phyloP scores from a whole-genome alignment of 1,140 invertebrate species.

The Musca domestica region DNA sequence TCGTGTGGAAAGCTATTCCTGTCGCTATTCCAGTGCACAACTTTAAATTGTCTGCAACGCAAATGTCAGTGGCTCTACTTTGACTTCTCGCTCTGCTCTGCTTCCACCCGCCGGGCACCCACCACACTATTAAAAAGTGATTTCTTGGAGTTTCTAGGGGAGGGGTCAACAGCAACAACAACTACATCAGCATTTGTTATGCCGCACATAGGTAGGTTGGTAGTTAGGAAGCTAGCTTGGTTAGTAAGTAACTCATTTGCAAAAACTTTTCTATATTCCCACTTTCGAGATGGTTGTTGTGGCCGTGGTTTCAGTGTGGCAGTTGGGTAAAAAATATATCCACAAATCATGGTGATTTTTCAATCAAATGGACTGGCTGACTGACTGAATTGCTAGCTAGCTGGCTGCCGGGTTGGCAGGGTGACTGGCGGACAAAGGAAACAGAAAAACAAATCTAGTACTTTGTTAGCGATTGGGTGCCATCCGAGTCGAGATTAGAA shows the following conservation, averaged over 20 bases:
- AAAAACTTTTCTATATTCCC: background rate
- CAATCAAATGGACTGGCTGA: slow-evolving; percentile 3
- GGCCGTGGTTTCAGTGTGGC: background rate
- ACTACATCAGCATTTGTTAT: too few species aligned
- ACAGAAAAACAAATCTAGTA: too few species aligned
- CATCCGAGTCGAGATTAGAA: too few species aligned
- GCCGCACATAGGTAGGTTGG: too few species aligned
- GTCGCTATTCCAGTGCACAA: background rate
- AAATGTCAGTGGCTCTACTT: background rate
- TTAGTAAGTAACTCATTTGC: background rate
- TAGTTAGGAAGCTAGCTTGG: too few species aligned
- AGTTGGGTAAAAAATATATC: background rate
- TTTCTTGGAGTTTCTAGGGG: too few species aligned
- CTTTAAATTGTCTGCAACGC: slow-evolving; percentile 3
- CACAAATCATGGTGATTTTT: slow-evolving; percentile 11
- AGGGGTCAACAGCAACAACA: too few species aligned
- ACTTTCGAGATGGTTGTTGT: background rate
- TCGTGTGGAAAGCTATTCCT: slow-evolving; percentile 45
- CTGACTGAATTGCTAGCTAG: too few species aligned
- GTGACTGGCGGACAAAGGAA: too few species aligned
- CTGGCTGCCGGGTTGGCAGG: too few species aligned
- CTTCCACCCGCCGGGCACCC: background rate
- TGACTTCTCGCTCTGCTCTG: background rate
- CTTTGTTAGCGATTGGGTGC: too few species aligned
- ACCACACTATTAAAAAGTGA: background rate